These are phyloP conservation scores for Ennomos fuscantarius DNA, from an alignment of 2,888 invertebrate species.

Conservation along the genomic window DNA sequence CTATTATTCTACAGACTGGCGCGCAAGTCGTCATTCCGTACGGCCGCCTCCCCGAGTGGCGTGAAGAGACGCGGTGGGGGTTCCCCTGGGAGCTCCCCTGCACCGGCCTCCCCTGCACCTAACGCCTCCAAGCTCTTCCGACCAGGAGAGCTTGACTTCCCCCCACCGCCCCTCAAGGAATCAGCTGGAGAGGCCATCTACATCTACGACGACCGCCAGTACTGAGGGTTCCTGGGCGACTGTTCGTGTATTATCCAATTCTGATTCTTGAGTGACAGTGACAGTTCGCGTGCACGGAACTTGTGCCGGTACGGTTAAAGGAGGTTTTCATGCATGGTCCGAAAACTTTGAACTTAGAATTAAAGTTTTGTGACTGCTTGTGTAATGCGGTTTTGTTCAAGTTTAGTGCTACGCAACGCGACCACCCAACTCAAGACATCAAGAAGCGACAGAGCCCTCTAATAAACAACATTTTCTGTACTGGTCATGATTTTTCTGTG, in stretches of 20 bases:
- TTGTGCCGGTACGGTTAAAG: constrained; percentile 9
- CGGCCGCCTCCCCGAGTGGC: constrained; percentile 69
- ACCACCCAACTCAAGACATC: constrained; percentile 16
- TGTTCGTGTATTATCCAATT: constrained; percentile 21
- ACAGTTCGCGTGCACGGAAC: constrained; percentile 11
- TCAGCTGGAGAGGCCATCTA: constrained; percentile 88
- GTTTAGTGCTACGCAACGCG: constrained; percentile 2
- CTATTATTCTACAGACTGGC: constrained; percentile 80
- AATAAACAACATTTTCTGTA: constrained; percentile 3
- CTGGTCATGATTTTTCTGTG: constrained; percentile 1
- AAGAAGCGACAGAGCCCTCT: constrained; percentile 24
- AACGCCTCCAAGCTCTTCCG: constrained; percentile 81
- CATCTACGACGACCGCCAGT: constrained; percentile 80
- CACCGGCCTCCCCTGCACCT: constrained; percentile 79
- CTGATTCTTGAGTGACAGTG: constrained; percentile 21
- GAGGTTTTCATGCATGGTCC: background rate
- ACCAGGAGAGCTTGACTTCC: constrained; percentile 76
- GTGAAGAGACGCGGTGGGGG: constrained; percentile 79
- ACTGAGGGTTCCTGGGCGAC: constrained; percentile 52
- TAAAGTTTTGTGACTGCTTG: background rate
- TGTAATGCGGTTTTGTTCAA: background rate
- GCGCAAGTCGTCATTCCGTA: constrained; percentile 88
- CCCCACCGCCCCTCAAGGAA: constrained; percentile 84
- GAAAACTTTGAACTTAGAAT: background rate
- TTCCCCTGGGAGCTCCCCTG: constrained; percentile 72